Percentiles rank a stretch among this genome's conserved stretches.
Conservation (phyloP, 2,113 vertebrate species). For the Bujurquina vittata region DNA sequence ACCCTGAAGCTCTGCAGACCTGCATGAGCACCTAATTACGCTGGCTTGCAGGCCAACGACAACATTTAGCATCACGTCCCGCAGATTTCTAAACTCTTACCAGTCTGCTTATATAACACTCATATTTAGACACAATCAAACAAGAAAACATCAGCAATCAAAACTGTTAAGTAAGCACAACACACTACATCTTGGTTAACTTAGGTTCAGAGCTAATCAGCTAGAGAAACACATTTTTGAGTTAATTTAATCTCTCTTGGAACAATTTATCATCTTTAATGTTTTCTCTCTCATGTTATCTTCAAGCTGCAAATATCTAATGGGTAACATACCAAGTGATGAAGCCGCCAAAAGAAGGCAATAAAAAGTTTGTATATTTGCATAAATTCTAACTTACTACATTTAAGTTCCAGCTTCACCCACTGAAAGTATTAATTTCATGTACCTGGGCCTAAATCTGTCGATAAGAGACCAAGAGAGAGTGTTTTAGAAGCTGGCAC, state of each 20-base stretch:
- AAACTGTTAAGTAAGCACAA: neutral
- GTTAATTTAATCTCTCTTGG: neutral
- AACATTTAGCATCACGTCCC: slow-evolving; percentile 30
- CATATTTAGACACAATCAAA: slow-evolving; percentile 20
- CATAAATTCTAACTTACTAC: neutral
- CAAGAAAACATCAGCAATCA: neutral
- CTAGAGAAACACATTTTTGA: neutral
- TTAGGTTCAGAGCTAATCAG: neutral
- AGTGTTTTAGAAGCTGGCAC: neutral
- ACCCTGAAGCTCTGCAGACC: slow-evolving; percentile 13
- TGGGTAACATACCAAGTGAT: neutral
- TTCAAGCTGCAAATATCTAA: too few relatives aligned
- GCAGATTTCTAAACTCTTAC: slow-evolving; percentile 8
- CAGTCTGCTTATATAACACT: neutral
- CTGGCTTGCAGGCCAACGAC: slow-evolving; percentile 25
- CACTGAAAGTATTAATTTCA: too few relatives aligned
- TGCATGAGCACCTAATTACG: neutral
- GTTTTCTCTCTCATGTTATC: neutral
- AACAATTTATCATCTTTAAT: neutral
- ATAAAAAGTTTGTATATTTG: too few relatives aligned
- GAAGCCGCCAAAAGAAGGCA: neutral
- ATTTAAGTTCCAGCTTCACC: neutral
- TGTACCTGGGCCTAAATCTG: too few relatives aligned
- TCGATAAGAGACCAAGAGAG: neutral
- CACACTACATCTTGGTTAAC: neutral